These are phyloP conservation scores for Tenthredo notha DNA, from an alignment of 2,888 invertebrate species.

Conservation along the genomic window DNA sequence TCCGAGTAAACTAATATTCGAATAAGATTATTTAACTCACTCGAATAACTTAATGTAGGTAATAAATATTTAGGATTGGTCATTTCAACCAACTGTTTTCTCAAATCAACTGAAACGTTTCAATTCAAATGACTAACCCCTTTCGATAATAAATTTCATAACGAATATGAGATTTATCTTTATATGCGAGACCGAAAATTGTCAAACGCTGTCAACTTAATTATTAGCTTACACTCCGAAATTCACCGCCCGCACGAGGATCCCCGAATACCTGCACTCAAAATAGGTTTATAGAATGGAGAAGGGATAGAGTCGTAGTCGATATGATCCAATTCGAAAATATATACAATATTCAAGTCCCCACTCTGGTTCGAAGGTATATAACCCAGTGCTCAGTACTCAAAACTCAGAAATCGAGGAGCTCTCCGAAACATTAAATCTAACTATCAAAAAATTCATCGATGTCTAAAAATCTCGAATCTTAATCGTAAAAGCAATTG, in stretches of 20 bases:
- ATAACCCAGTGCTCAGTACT: conserved; percentile 5
- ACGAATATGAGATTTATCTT: neutral
- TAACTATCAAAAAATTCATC: neutral
- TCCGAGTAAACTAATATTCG: neutral
- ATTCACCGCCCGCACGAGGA: neutral
- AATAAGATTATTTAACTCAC: neutral
- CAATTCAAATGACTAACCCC: neutral
- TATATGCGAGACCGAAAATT: neutral
- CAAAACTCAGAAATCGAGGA: neutral
- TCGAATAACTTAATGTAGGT: neutral
- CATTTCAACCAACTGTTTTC: neutral
- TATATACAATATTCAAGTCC: conserved; percentile 10
- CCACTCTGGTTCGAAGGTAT: conserved; percentile 5
- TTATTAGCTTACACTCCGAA: conserved; percentile 1
- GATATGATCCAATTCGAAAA: conserved; percentile 6
- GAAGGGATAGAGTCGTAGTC: conserved; percentile 15
- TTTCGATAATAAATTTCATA: neutral
- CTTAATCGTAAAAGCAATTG: neutral
- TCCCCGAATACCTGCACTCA: conserved; percentile 20
- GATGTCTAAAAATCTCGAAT: neutral
- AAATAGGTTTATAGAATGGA: conserved; percentile 18
- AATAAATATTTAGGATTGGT: neutral
- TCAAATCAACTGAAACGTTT: neutral
- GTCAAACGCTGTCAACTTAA: neutral
- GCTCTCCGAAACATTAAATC: neutral